Conservation (phyloP, 2,113 vertebrate genomes). For the Ciconia boyciana region DNA sequence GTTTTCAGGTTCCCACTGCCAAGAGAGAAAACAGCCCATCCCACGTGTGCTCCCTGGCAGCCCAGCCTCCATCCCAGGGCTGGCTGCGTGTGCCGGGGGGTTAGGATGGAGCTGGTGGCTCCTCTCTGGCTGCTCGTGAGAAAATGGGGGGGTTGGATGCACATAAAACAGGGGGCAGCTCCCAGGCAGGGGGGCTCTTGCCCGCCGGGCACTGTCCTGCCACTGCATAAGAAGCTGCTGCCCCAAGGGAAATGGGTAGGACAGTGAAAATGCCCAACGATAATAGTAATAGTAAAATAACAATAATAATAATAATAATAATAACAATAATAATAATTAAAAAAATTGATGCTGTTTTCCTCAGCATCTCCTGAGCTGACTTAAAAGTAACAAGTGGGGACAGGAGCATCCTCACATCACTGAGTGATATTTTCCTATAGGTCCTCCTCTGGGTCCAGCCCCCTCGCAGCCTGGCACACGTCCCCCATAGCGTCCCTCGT, state of each 20-base stretch:
- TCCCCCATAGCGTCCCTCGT: background rate
- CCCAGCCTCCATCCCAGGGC: rapidly evolving
- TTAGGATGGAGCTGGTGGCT: background rate
- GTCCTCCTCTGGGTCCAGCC: background rate
- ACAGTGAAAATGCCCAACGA: background rate
- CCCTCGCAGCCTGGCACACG: rapidly evolving
- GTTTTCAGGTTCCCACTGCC: conserved; percentile 74
- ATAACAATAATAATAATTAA: too few relatives aligned
- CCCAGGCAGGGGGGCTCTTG: rapidly evolving
- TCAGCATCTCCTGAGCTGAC: background rate
- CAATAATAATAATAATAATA: background rate
- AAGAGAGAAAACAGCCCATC: background rate
- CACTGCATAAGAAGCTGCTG: background rate
- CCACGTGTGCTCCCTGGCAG: rapidly evolving
- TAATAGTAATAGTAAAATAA: background rate
- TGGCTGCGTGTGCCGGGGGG: rapidly evolving
- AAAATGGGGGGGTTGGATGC: background rate
- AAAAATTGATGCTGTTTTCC: background rate
- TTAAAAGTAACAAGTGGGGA: background rate
- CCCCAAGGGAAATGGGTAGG: background rate
- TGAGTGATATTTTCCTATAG: rapidly evolving
- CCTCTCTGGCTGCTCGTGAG: background rate
- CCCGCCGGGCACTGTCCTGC: background rate
- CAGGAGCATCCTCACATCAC: background rate
- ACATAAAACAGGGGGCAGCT: rapidly evolving